These are phyloP conservation scores for Ancistrus triradiatus DNA, from an alignment of 2,113 vertebrate genomes.

Conservation along the genomic window DNA sequence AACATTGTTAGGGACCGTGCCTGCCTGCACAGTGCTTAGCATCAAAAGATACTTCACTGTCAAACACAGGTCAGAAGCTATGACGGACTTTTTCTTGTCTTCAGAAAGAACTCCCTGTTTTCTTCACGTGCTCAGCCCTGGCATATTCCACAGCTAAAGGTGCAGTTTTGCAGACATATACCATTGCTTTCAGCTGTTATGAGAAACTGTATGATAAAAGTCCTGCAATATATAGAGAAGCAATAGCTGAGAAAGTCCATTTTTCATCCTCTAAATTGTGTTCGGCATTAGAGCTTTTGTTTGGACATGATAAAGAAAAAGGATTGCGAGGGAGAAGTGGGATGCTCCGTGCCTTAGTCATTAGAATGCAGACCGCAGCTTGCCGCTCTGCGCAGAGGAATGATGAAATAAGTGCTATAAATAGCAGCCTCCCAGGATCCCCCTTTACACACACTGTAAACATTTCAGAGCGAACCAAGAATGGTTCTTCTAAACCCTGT, in stretches of 20 bases:
- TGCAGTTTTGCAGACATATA: neutral
- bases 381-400: slow-evolving; percentile 57
- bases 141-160: slow-evolving; percentile 9
- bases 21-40: slow-evolving; percentile 33
- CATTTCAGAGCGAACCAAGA: slow-evolving; percentile 52
- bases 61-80: slow-evolving; percentile 38
- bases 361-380: slow-evolving; percentile 64
- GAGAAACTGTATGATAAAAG: neutral
- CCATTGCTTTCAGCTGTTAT: neutral
- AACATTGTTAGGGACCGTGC: slow-evolving; percentile 48
- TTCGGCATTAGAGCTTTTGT: neutral
- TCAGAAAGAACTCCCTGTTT: slow-evolving; percentile 13
- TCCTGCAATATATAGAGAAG: neutral
- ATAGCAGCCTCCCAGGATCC: slow-evolving; percentile 74
- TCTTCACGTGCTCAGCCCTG: slow-evolving; percentile 6
- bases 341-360: slow-evolving; percentile 48
- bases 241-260: neutral
- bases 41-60: slow-evolving; percentile 45
- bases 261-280: neutral
- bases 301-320: neutral
- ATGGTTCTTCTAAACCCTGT: slow-evolving; percentile 17
- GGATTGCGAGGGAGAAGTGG: slow-evolving; percentile 8
- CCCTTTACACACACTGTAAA: slow-evolving; percentile 67
- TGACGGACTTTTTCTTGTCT: slow-evolving; percentile 20
- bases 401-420: slow-evolving; percentile 74